Evolutionary conservation across 2,888 invertebrate genomes (phyloP), one percentile per base, ranked within the genome.

Genomic region (Scaptomyza flava): DNA sequence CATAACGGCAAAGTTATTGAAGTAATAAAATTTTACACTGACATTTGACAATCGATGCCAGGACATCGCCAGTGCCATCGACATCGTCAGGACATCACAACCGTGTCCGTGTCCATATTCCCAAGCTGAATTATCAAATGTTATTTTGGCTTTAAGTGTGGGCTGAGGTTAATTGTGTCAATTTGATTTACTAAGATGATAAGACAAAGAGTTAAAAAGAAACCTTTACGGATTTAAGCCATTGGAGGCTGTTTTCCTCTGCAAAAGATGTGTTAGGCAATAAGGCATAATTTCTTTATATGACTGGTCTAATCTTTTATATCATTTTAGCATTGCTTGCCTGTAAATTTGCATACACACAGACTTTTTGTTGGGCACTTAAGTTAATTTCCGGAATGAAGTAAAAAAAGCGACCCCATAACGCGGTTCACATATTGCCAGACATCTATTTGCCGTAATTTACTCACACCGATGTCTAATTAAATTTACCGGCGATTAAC

Each of bases 1-100:
- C 89, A 89, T 90, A 91, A 90, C 88, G 88, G 78, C 79, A 84
- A 87, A 87, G 84, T 89, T 89, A 87, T 85, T 90, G 87, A 81
- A 87, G 87, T 89, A 89, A 91, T 90, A 90, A 90, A 90, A 90
- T 90, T 89, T 83, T 89, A 89, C 89, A 87, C 86, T 89, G 91
- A 89, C 90, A 88, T 89, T 89, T 90, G 85, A 87, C 91, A 91
- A 91, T 89, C 91, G 89, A 90, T 80, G 81, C 77, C 67, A 57
- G 38, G 68, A 36, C 57, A 50, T 38, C 38, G 64, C n/a, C 58
- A 62, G 31, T 63, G 51, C n/a, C 63, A 46, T 36, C 36, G 63
- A 11, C 64, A 62, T 34, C 66, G 51, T 46, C 51, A 58, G 65
- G 42, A 64, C 51, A 54, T 43, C 45, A 38, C 7, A 36, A 36